Evolutionary conservation across 2,797 vertebrate species (phyloP).

Genomic region (Etheostoma nigrum): DNA sequence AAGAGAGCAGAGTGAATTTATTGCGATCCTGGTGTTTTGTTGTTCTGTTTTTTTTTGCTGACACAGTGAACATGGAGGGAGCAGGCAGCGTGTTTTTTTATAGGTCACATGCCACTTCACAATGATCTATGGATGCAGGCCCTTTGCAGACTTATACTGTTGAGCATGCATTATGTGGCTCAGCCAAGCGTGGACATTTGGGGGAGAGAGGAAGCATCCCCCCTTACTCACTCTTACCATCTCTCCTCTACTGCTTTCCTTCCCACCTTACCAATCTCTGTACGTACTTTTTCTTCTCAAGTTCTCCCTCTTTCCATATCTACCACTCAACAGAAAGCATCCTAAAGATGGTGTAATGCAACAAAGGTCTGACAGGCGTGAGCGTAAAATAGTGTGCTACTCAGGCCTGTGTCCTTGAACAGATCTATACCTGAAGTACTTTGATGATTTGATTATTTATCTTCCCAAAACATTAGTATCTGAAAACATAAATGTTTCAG

Average conservation of each 20-base stretch:
- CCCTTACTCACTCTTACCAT: slow-evolving; percentile 20
- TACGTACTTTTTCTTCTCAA: slow-evolving; percentile 28
- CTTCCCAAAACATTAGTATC: neutral
- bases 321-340: slow-evolving; percentile 50
- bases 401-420: slow-evolving; percentile 34
- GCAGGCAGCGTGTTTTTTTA: slow-evolving; percentile 71
- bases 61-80: slow-evolving; percentile 76
- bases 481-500: neutral
- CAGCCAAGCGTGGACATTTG: slow-evolving; percentile 71
- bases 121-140: slow-evolving; percentile 82
- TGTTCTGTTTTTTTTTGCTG: slow-evolving; percentile 82
- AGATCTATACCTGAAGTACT: neutral
- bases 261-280: slow-evolving; percentile 33
- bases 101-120: slow-evolving; percentile 86
- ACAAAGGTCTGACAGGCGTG: slow-evolving; percentile 29
- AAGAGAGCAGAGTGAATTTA: slow-evolving; percentile 68
- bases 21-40: slow-evolving; percentile 70
- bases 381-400: slow-evolving; percentile 15
- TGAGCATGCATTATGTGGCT: slow-evolving; percentile 81
- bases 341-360: slow-evolving; percentile 47
- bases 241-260: slow-evolving; percentile 38
- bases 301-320: slow-evolving; percentile 21
- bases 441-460: slow-evolving; percentile 11
- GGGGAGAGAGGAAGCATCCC: slow-evolving; percentile 47
- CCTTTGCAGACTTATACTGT: slow-evolving; percentile 79